These are phyloP conservation scores for Desmophyllum pertusum DNA, from an alignment of 92 coral and sea anemone species.

Conservation along the genomic window DNA sequence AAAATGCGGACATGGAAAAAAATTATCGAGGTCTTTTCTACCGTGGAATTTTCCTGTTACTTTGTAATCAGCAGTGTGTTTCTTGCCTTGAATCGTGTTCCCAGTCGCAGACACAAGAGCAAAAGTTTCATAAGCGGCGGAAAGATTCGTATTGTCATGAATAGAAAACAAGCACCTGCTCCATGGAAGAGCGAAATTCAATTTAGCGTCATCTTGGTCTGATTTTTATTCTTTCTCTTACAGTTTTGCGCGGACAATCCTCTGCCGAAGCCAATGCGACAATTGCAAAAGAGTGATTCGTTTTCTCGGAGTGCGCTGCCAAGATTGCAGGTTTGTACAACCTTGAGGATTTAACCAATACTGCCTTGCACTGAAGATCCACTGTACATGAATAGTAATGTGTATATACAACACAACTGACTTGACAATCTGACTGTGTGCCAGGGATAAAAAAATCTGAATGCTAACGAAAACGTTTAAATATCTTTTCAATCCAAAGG, in stretches of 20 bases:
- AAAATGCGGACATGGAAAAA: not conserved
- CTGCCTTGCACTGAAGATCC: not conserved
- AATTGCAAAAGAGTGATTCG: slow-evolving; percentile 80
- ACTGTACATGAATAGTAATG: slow-evolving; percentile 29
- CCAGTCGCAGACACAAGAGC: slow-evolving; percentile 13
- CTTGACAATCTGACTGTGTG: slow-evolving; percentile 9
- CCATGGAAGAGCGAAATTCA: slow-evolving; percentile 30
- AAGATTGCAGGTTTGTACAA: slow-evolving; percentile 85
- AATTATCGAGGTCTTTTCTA: slow-evolving; percentile 4
- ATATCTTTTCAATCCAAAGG: slow-evolving; percentile 50
- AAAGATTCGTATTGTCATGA: slow-evolving; percentile 56
- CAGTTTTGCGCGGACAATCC: slow-evolving; percentile 83
- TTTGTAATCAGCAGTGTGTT: not conserved
- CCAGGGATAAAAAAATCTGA: too few species aligned
- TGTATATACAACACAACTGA: not conserved
- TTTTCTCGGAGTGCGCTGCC: slow-evolving; percentile 89
- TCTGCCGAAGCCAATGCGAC: slow-evolving; percentile 85
- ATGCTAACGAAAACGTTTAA: not conserved
- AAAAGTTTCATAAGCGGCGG: slow-evolving; percentile 38
- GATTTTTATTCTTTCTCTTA: slow-evolving; percentile 18
- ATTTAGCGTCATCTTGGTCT: slow-evolving; percentile 35
- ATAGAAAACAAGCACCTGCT: slow-evolving; percentile 74
- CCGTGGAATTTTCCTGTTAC: not conserved
- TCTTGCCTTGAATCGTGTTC: not conserved
- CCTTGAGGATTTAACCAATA: not conserved